Evolutionary conservation across 2,888 invertebrate genomes (phyloP).

Genomic region (Drosophila macrothrix): DNA sequence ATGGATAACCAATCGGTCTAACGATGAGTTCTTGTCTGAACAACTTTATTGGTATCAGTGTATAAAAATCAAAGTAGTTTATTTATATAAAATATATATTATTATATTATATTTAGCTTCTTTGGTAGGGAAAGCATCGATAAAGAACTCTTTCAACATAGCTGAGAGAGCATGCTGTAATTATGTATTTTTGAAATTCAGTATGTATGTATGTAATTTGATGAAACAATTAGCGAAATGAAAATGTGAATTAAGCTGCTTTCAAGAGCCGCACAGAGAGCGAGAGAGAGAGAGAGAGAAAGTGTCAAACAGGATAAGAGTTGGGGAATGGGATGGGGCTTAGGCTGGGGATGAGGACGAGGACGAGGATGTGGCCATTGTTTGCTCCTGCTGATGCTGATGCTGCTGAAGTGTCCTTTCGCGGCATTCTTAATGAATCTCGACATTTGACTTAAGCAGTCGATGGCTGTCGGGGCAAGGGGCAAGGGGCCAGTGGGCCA

Average conservation of each 20-base stretch:
- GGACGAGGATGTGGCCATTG: constrained; percentile 37
- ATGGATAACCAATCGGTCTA: not conserved
- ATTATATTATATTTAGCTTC: not conserved
- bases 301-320: not conserved
- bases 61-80: not conserved
- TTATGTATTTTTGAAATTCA: not conserved
- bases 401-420: constrained; percentile 21
- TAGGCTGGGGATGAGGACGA: not conserved
- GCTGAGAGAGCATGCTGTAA: constrained; percentile 4
- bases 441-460: constrained; percentile 46
- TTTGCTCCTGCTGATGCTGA: constrained; percentile 23
- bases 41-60: not conserved
- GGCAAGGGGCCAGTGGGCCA: not conserved
- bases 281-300: too few relatives aligned
- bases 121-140: not conserved
- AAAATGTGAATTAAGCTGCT: constrained; percentile 57
- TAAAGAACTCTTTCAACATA: not conserved
- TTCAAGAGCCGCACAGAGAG: constrained; percentile 33
- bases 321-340: not conserved
- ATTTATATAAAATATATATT: too few relatives aligned
- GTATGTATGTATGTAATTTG: constrained; percentile 30
- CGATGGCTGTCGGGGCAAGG: not conserved
- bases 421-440: constrained; percentile 50
- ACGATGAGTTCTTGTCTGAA: not conserved
- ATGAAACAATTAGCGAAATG: constrained; percentile 56